Evolutionary conservation across 1,140 invertebrate genomes (phyloP).

Genomic region (Homarus americanus): DNA sequence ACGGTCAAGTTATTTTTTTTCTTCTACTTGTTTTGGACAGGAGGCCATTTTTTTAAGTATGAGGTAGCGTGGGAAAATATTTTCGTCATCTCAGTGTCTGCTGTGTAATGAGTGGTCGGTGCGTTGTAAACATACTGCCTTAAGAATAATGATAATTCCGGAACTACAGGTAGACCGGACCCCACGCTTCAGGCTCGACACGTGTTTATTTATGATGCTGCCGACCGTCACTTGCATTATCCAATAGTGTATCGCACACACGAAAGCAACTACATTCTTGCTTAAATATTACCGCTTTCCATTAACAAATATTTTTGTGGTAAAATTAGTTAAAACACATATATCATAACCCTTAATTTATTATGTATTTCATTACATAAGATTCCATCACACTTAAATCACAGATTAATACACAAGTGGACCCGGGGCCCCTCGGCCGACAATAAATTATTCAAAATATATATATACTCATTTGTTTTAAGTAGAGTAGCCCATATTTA

Average conservation of each 20-base stretch:
- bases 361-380: slow-evolving; percentile 62
- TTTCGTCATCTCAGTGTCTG: too few species aligned
- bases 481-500: slow-evolving; percentile 48
- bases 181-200: too few species aligned
- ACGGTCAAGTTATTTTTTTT: slow-evolving; percentile 13
- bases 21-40: not conserved
- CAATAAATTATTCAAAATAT: slow-evolving; percentile 68
- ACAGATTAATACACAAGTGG: slow-evolving; percentile 71
- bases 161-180: too few species aligned
- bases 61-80: slow-evolving; percentile 1
- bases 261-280: too few species aligned
- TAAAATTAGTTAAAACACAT: not conserved
- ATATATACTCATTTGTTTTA: slow-evolving; percentile 43
- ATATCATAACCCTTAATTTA: slow-evolving; percentile 41
- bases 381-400: slow-evolving; percentile 71
- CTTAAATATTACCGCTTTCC: not conserved
- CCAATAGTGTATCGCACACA: too few species aligned
- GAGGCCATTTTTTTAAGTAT: slow-evolving; percentile 4
- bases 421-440: slow-evolving; percentile 49
- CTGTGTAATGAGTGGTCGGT: too few species aligned
- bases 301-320: too few species aligned
- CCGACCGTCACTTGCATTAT: too few species aligned
- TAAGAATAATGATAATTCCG: too few species aligned
- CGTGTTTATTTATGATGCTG: too few species aligned
- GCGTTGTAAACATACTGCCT: too few species aligned